A percentile compares a stretch with the other conserved stretches of the same genome.
phyloP scores from a whole-genome alignment of 2,888 invertebrate species.

The Ypsolopha sequella region DNA sequence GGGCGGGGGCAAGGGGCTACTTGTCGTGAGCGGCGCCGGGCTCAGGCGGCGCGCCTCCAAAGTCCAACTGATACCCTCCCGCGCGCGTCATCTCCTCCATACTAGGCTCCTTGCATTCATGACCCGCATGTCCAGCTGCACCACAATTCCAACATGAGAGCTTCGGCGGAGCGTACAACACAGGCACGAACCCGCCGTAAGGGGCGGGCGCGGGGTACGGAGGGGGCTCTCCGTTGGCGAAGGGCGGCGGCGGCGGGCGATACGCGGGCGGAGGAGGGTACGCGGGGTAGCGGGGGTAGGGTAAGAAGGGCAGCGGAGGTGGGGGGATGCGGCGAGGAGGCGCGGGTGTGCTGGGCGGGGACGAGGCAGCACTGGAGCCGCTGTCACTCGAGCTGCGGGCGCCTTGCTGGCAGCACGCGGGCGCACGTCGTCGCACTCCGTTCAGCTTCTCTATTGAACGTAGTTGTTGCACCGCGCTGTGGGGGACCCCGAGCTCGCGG shows the following conservation, averaged over 20 bases:
- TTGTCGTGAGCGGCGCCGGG: constrained; percentile 31
- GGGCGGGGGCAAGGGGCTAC: constrained; percentile 20
- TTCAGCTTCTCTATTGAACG: constrained; percentile 70
- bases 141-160: constrained; percentile 95
- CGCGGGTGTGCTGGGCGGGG: constrained; percentile 53
- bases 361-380: constrained; percentile 54
- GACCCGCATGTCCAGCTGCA: constrained; percentile 83
- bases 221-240: constrained; percentile 59
- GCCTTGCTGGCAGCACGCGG: constrained; percentile 37
- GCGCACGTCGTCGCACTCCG: constrained; percentile 64
- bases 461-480: constrained; percentile 63
- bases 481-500: constrained; percentile 62
- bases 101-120: constrained; percentile 90
- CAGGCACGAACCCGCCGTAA: constrained; percentile 60
- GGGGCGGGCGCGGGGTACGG: constrained; percentile 55
- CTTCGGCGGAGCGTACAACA: constrained; percentile 72
- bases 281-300: constrained; percentile 48
- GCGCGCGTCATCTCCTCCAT: constrained; percentile 92
- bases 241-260: constrained; percentile 53
- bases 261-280: constrained; percentile 54
- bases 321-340: constrained; percentile 29
- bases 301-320: constrained; percentile 36
- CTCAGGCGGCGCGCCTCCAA: constrained; percentile 56
- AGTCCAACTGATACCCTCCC: constrained; percentile 77
- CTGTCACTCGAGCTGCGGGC: constrained; percentile 33